phyloP scores from a whole-genome alignment of 2,797 vertebrate species.

The Anomalospiza imberbis region DNA sequence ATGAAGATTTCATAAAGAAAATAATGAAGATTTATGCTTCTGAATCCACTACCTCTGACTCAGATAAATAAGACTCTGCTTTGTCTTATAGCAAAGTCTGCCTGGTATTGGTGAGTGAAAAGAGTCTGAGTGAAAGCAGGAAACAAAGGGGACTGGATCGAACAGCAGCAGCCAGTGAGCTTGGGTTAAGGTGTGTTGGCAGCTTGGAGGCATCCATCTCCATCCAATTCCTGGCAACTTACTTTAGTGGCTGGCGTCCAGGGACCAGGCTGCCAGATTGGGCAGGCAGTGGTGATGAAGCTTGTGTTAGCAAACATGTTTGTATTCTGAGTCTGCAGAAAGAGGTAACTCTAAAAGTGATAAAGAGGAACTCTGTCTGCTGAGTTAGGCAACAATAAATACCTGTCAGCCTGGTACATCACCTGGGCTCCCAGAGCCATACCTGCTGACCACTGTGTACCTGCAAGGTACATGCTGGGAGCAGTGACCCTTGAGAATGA shows the following conservation, averaged over 20 bases:
- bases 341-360: background rate
- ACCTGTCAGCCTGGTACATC: background rate
- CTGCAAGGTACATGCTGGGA: accelerated
- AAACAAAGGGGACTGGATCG: background rate
- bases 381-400: background rate
- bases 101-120: background rate
- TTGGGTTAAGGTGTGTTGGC: background rate
- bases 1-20: background rate
- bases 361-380: background rate
- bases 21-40: background rate
- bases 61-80: background rate
- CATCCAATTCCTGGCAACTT: background rate
- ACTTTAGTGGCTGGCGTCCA: accelerated
- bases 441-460: accelerated
- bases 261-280: background rate
- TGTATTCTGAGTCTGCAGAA: background rate
- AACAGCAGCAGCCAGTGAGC: accelerated
- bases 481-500: background rate
- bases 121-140: background rate
- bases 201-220: background rate
- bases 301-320: background rate
- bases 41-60: background rate
- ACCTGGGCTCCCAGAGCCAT: background rate
- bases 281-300: background rate
- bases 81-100: background rate